phyloP scores from a whole-genome alignment of 2,113 vertebrate species.

The Toxostoma redivivum region DNA sequence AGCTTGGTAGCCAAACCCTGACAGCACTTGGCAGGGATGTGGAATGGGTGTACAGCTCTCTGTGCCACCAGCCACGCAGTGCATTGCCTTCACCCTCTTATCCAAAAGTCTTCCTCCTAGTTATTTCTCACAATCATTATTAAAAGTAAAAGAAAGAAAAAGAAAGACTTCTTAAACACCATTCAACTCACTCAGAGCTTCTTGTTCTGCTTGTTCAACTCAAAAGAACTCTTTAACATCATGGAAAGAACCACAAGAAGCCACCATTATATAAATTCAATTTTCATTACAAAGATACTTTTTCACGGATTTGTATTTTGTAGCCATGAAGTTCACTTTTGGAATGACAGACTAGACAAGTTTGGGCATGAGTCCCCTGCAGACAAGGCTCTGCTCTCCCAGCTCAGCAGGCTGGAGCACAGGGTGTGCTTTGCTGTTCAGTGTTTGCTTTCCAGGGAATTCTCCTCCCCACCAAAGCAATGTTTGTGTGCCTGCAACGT shows the following conservation, averaged over 20 bases:
- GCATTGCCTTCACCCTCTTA: neutral
- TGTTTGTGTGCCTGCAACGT: neutral
- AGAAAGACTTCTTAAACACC: neutral
- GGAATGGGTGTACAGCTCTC: neutral
- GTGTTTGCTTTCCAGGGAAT: neutral
- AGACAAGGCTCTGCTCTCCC: neutral
- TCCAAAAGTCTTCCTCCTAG: neutral
- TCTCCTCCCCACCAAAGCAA: neutral
- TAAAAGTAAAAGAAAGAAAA: neutral
- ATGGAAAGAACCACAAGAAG: accelerated
- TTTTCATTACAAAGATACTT: neutral
- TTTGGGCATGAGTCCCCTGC: neutral
- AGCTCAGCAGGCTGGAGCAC: accelerated
- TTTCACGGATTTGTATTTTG: neutral
- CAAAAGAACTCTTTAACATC: neutral
- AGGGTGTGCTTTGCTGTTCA: neutral
- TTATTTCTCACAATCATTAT: neutral
- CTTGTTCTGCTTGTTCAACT: neutral
- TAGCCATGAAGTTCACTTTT: neutral
- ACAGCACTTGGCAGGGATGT: neutral
- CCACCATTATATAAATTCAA: neutral
- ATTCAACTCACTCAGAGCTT: neutral
- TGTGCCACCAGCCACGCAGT: neutral
- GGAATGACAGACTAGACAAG: neutral
- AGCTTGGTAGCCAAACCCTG: neutral